Conservation (phyloP, 37 sponge, comb jelly and placozoan genomes). For the Hormiphora californensis region DNA sequence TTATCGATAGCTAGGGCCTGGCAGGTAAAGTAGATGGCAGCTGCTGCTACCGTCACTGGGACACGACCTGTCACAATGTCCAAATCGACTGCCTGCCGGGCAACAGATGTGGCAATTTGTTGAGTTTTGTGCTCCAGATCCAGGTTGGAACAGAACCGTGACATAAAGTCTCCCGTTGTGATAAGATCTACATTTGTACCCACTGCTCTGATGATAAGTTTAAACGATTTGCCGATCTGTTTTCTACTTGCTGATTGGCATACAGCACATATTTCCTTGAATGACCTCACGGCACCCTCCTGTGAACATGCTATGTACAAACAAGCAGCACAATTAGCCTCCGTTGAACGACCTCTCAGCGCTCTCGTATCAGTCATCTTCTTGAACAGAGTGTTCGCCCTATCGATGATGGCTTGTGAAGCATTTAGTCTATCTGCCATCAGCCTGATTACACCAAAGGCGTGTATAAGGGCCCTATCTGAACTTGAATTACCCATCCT, state of each 20-base stretch:
- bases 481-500: not conserved
- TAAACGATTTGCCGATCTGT: slow-evolving; percentile 94
- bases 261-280: slow-evolving; percentile 97
- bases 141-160: slow-evolving; percentile 81
- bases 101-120: slow-evolving; percentile 86
- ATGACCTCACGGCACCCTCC: slow-evolving; percentile 87
- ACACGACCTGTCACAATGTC: slow-evolving; percentile 88
- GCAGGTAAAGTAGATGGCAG: slow-evolving; percentile 72
- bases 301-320: slow-evolving; percentile 93
- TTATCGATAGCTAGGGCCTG: slow-evolving; percentile 28
- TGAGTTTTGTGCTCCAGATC: slow-evolving; percentile 66
- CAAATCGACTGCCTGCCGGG: slow-evolving; percentile 71
- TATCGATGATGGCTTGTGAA: slow-evolving; percentile 82
- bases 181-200: slow-evolving; percentile 62
- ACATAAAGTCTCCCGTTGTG: slow-evolving; percentile 82
- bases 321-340: slow-evolving; percentile 92
- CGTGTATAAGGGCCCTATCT: slow-evolving; percentile 73
- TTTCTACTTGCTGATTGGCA: slow-evolving; percentile 86
- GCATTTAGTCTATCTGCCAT: slow-evolving; percentile 91
- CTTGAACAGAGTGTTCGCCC: slow-evolving; percentile 80
- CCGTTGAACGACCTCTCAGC: slow-evolving; percentile 83
- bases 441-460: slow-evolving; percentile 70
- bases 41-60: slow-evolving; percentile 74
- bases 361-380: slow-evolving; percentile 81
- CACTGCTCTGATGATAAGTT: slow-evolving; percentile 70